Evolutionary conservation across 2,113 vertebrate species (phyloP), one percentile per base, ranked within the genome.

Genomic region (Chascanopsetta lugubris): DNA sequence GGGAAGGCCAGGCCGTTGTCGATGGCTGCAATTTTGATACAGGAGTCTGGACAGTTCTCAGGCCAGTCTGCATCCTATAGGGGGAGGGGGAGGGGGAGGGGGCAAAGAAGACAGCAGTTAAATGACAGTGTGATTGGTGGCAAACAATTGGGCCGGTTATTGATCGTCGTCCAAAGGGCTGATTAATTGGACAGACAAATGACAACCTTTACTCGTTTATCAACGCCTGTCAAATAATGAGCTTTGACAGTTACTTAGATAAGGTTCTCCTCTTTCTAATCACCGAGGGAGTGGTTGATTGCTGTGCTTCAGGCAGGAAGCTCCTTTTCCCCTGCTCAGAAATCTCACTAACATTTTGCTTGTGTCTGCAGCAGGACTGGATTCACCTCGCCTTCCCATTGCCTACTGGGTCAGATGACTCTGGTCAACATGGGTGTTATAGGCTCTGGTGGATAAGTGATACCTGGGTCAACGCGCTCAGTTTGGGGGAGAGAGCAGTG

Each of bases 1-100:
- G 97, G 97, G 89, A 99, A 99, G 20, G 97, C 96, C 56, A 99
- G 89, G 58, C 97, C 97, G 17, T 99, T 99, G 90, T 99, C 97
- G 76, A 99, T 99, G 13, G 97, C 96, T 74, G 97, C 97, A 15
- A 99, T 94, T 91, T 96, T 94, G 88, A 96, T 94, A 71, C 84
- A 87, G 50, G 85, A 86, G 60, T 84, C 80, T 0, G 67, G 67
- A 49, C 61, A 76, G 36, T 34, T 85, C 36, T 83, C 86, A 10
- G 66, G 30, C 89, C 88, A 87, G 0, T 95, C 92, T 53, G 85
- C 78, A 50, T 93, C 95, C 95, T 96, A 38, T 24, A 69, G 32
- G 21, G 0, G 10, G 34, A 53, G 0, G 0, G 20, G 1, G 25
- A n/a, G 1, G 45, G 2, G 22, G 2, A 32, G 43, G 5, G 13